These are phyloP conservation scores for Meriones unguiculatus DNA, from an alignment of 2,113 vertebrate species.

Conservation along the genomic window DNA sequence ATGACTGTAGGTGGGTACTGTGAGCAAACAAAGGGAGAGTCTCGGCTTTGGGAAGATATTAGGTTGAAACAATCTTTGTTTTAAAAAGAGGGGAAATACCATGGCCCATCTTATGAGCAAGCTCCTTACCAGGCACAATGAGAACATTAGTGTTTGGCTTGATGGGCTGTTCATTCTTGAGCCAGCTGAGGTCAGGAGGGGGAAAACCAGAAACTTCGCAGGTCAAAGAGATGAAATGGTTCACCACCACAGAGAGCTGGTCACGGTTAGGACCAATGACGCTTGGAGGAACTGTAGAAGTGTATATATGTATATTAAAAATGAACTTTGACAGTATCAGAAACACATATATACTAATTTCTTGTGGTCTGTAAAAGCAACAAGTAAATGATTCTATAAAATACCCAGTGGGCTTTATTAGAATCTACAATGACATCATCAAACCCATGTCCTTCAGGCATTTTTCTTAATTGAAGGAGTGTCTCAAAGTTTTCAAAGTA, in stretches of 20 bases:
- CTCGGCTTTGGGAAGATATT: not conserved
- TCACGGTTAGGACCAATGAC: conserved; percentile 91
- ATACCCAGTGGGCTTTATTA: not conserved
- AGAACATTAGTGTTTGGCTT: conserved; percentile 89
- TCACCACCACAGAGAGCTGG: conserved; percentile 94
- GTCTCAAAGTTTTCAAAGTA: not conserved
- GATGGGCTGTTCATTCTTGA: conserved; percentile 92
- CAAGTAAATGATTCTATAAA: conserved; percentile 43
- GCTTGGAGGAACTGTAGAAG: conserved; percentile 91
- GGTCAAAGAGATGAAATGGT: conserved; percentile 95
- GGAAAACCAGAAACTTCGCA: conserved; percentile 96
- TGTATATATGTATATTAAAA: conserved; percentile 61
- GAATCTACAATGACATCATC: not conserved
- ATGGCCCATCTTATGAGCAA: not conserved
- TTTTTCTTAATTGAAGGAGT: not conserved
- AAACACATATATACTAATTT: conserved; percentile 30
- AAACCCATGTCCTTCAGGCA: not conserved
- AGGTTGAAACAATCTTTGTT: not conserved
- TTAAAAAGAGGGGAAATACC: not conserved
- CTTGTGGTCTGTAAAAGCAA: conserved; percentile 27
- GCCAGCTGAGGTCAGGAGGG: conserved; percentile 95
- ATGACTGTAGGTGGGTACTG: not conserved
- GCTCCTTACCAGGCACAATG: conserved; percentile 93
- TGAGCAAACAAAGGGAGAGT: not conserved
- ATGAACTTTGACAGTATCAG: not conserved